Conservation (phyloP, 2,113 vertebrate genomes). For the Carollia perspicillata region DNA sequence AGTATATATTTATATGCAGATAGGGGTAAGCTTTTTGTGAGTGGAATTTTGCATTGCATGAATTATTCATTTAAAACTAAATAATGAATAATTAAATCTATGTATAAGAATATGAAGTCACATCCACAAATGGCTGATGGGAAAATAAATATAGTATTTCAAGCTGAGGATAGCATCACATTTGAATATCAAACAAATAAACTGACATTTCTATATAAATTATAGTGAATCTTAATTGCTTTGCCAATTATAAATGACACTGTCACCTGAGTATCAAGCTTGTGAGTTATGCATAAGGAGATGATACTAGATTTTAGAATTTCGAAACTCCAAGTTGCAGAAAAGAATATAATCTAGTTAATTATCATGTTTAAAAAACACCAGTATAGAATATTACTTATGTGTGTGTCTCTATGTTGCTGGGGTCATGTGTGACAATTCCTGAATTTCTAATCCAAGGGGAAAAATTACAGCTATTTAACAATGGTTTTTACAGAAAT, state of each 20-base stretch:
- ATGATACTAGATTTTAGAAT: background rate
- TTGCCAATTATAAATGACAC: background rate
- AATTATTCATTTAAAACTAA: conserved; percentile 46
- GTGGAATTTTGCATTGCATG: conserved; percentile 31
- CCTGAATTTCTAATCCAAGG: background rate
- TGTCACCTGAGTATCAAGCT: background rate
- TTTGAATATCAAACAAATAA: conserved; percentile 67
- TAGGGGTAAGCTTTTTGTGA: conserved; percentile 36
- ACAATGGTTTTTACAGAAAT: background rate
- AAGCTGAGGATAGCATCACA: conserved; percentile 27
- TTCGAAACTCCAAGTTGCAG: background rate
- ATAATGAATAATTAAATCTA: conserved; percentile 53
- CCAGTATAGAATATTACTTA: background rate
- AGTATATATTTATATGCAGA: background rate
- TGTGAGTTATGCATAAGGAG: background rate
- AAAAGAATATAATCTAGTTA: background rate
- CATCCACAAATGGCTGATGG: background rate
- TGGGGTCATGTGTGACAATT: background rate
- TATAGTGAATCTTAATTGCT: conserved; percentile 47
- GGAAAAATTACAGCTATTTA: background rate
- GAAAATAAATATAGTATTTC: conserved; percentile 61
- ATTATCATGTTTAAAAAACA: background rate
- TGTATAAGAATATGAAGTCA: background rate
- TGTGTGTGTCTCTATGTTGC: background rate
- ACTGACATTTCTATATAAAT: conserved; percentile 32